Percentiles rank a stretch among this genome's conserved stretches.
Evolutionary conservation across 2,113 vertebrate genomes (phyloP).

Genomic region (Tragelaphus buxtoni): DNA sequence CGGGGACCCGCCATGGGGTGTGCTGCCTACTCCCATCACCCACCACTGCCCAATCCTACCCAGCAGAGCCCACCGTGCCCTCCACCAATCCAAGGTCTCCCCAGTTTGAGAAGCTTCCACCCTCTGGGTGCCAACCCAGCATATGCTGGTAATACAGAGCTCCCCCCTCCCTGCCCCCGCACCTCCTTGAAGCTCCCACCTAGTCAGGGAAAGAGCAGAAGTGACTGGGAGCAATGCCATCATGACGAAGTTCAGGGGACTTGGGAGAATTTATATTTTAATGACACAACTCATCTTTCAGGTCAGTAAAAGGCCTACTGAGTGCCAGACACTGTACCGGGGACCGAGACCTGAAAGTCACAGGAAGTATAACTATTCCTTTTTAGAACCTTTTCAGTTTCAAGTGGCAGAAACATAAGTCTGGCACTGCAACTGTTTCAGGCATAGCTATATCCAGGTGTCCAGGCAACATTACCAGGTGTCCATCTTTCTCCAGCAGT

Average conservation of each 20-base stretch:
- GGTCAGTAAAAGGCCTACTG: not conserved
- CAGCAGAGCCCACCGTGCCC: not conserved
- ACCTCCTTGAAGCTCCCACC: not conserved
- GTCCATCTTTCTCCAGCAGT: not conserved
- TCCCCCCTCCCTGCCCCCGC: too few relatives aligned
- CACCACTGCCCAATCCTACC: not conserved
- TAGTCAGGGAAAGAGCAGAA: not conserved
- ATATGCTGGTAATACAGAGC: too few relatives aligned
- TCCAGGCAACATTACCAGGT: not conserved
- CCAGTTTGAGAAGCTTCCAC: too few relatives aligned
- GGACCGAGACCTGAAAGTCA: not conserved
- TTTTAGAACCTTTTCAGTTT: not conserved
- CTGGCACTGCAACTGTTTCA: not conserved
- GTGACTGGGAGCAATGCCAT: too few relatives aligned
- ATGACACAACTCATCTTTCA: not conserved
- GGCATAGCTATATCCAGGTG: not conserved
- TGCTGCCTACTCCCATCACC: not conserved
- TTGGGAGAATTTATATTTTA: not conserved
- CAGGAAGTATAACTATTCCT: not conserved
- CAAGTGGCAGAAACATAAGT: not conserved
- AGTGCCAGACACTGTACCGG: not conserved
- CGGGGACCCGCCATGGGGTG: accelerated
- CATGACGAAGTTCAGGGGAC: too few relatives aligned
- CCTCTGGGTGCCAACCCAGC: too few relatives aligned
- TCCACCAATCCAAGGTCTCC: too few relatives aligned